Evolutionary conservation across 2,113 vertebrate species (phyloP).

Genomic region (Illadopsis cleaveri): DNA sequence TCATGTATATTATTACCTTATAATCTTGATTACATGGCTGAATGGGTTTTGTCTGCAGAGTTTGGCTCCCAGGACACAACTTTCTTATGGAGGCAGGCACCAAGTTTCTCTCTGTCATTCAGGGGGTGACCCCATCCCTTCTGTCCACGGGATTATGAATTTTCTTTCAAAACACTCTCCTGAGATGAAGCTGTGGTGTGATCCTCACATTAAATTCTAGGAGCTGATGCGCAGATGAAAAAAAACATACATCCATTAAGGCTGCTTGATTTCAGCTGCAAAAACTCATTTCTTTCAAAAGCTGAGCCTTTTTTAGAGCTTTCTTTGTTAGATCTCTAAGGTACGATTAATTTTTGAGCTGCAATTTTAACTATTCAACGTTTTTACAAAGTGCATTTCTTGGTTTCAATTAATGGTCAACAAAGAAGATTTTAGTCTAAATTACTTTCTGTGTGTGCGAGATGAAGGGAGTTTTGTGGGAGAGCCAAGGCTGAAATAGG

Average conservation of each 20-base stretch:
- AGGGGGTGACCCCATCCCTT: neutral
- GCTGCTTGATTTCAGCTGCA: neutral
- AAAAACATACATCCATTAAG: neutral
- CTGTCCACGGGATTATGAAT: neutral
- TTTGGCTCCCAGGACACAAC: neutral
- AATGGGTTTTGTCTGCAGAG: neutral
- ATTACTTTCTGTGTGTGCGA: neutral
- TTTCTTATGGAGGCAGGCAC: neutral
- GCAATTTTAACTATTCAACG: neutral
- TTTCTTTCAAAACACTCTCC: neutral
- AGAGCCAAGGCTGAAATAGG: neutral
- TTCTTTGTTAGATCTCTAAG: neutral
- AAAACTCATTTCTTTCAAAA: neutral
- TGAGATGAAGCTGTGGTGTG: neutral
- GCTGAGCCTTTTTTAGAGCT: neutral
- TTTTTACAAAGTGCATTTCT: neutral
- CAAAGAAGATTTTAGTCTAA: slow-evolving; percentile 6
- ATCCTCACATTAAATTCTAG: neutral
- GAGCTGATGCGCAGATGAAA: neutral
- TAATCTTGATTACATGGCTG: neutral
- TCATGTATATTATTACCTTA: neutral
- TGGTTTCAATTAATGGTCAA: neutral
- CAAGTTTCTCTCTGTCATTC: neutral
- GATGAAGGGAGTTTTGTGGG: neutral
- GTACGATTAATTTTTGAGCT: neutral